Evolutionary conservation across 2,113 vertebrate genomes (phyloP).

Genomic region (Anarrhichthys ocellatus): DNA sequence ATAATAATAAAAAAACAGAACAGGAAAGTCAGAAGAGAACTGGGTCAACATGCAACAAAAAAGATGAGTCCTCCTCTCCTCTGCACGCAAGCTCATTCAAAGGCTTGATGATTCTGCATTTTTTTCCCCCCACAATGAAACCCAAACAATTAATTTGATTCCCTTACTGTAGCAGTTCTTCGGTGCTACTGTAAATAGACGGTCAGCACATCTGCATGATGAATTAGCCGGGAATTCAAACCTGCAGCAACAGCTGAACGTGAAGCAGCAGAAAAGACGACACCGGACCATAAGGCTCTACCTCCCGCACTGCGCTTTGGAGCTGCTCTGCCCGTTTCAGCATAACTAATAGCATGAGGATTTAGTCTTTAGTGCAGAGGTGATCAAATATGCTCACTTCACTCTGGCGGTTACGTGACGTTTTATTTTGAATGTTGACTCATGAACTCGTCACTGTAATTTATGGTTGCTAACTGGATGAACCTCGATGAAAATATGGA

Average conservation of each 20-base stretch:
- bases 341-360: background rate
- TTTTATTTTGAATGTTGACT: conserved; percentile 1
- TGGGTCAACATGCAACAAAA: conserved; percentile 78
- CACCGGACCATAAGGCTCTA: conserved; percentile 14
- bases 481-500: background rate
- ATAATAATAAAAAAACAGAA: conserved; percentile 52
- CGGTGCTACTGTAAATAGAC: conserved; percentile 46
- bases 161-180: conserved; percentile 70
- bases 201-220: conserved; percentile 75
- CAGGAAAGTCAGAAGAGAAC: conserved; percentile 57
- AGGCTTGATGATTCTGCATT: conserved; percentile 61
- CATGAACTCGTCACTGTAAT: background rate
- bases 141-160: conserved; percentile 70
- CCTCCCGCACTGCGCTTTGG: conserved; percentile 30
- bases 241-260: conserved; percentile 58
- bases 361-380: background rate
- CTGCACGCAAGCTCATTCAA: conserved; percentile 47
- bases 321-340: conserved; percentile 12
- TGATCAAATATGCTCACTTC: background rate
- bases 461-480: background rate
- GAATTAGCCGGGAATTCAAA: conserved; percentile 67
- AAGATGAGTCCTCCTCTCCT: conserved; percentile 79
- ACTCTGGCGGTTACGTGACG: background rate
- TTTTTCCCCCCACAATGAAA: conserved; percentile 60
- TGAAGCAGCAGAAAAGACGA: conserved; percentile 49